phyloP scores from a whole-genome alignment of 2,888 invertebrate genomes.

The Choristoneura rosaceana region DNA sequence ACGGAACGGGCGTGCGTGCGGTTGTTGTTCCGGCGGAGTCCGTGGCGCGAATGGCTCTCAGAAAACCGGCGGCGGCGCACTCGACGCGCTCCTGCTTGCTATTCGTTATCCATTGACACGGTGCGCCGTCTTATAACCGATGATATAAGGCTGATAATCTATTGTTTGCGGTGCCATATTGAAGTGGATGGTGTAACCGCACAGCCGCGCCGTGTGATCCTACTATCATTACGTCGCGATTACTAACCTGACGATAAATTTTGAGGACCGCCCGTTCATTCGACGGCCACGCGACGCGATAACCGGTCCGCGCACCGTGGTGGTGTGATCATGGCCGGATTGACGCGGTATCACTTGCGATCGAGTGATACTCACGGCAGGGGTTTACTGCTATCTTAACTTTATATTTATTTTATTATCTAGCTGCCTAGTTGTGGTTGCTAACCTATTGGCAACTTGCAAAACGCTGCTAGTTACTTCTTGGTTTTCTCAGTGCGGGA shows the following conservation, averaged over 20 bases:
- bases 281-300: constrained; percentile 72
- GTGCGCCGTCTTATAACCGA: constrained; percentile 30
- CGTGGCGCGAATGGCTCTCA: constrained; percentile 78
- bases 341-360: constrained; percentile 58
- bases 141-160: constrained; percentile 40
- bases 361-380: constrained; percentile 62
- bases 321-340: constrained; percentile 67
- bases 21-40: constrained; percentile 70
- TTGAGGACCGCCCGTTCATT: constrained; percentile 74
- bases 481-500: background rate
- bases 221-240: constrained; percentile 43
- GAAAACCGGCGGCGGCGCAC: constrained; percentile 73
- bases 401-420: constrained; percentile 46
- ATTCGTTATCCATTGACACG: constrained; percentile 36
- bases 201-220: constrained; percentile 61
- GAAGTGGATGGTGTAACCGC: constrained; percentile 51
- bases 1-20: constrained; percentile 57
- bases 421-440: constrained; percentile 10
- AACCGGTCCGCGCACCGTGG: constrained; percentile 66
- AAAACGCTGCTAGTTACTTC: constrained; percentile 8
- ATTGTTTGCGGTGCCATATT: constrained; percentile 25
- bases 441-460: constrained; percentile 7
- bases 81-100: constrained; percentile 48
- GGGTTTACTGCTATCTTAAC: constrained; percentile 48
- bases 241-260: constrained; percentile 67